Evolutionary conservation across 2,888 invertebrate genomes (phyloP).

Genomic region (Melitaea athalia): DNA sequence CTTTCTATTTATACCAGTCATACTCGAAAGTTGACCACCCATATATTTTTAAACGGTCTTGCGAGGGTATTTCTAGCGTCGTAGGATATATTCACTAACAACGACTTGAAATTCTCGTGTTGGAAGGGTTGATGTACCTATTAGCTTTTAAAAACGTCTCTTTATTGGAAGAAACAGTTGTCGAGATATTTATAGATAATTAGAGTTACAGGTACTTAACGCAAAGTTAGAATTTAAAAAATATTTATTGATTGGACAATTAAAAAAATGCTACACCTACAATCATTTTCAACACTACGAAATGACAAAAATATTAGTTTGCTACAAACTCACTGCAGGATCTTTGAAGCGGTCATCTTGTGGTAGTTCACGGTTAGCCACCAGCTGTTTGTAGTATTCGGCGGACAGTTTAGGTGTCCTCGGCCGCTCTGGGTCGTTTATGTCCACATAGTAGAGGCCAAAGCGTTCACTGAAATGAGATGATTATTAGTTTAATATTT

Average conservation of each 20-base stretch:
- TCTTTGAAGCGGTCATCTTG: constrained; percentile 66
- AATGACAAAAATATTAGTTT: background rate
- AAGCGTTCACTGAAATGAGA: constrained; percentile 83
- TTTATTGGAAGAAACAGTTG: no score
- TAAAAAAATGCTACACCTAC: background rate
- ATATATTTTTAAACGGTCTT: background rate
- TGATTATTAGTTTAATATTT: no score
- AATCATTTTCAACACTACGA: background rate
- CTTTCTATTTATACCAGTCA: background rate
- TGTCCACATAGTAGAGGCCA: constrained; percentile 88
- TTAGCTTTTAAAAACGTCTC: no score
- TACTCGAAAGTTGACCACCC: background rate
- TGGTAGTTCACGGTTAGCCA: constrained; percentile 70
- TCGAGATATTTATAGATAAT: background rate
- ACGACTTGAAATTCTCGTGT: background rate
- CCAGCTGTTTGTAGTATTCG: constrained; percentile 80
- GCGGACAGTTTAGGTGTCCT: constrained; percentile 86
- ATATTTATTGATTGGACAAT: background rate
- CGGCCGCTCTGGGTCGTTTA: constrained; percentile 82
- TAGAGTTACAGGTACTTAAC: background rate
- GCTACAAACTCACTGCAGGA: constrained; percentile 57
- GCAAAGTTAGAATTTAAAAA: background rate
- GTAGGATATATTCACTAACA: background rate
- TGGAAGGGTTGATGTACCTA: background rate
- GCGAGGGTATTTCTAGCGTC: background rate